Evolutionary conservation across 2,797 vertebrate species (phyloP), one percentile per base, ranked within the genome.

Genomic region (Molothrus aeneus): DNA sequence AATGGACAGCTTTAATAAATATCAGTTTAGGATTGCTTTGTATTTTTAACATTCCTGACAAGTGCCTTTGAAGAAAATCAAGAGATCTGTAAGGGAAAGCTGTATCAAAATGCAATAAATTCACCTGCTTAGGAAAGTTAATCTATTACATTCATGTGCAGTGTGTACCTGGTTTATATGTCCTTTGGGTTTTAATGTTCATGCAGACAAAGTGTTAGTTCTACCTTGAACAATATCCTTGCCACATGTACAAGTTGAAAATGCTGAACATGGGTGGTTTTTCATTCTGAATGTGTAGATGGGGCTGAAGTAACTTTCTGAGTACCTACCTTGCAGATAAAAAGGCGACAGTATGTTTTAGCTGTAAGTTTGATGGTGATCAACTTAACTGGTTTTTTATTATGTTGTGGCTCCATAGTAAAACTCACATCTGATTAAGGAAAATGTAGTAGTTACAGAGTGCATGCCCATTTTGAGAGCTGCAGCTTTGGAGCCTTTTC

Each of bases 1-100:
- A 88, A 94, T 80, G 65, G 45, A 29, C 31, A 53, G 71, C 42
- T 93, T 94, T 93, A 43, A 24, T 90, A 83, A 91, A 48, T 64
- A 79, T 53, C 75, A 45, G 10, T 90, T 95, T 86, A 77, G 47
- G 22, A 4, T 40, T 90, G 80, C 74, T 75, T 85, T 80, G 2
- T 90, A 28, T 69, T 73, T 93, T 93, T 94, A 78, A 75, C 26
- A 29, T 63, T 90, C 32, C 70, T 59, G 21, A 15, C 71, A 80
- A 91, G 63, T 88, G 38, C 60, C 34, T 88, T 74, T 57, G 36
- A 60, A 94, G 56, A 83, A 81, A 86, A 72, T 21, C 34, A 85
- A 26, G 8, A 28, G 42, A 68, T 93, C 15, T 81, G 3, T 81
- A 66, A 86, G 65, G 36, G 68, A 66, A 85, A 73, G 57, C 43